Conservation (phyloP, 2,888 invertebrate species). For the Tiliacea aurago region DNA sequence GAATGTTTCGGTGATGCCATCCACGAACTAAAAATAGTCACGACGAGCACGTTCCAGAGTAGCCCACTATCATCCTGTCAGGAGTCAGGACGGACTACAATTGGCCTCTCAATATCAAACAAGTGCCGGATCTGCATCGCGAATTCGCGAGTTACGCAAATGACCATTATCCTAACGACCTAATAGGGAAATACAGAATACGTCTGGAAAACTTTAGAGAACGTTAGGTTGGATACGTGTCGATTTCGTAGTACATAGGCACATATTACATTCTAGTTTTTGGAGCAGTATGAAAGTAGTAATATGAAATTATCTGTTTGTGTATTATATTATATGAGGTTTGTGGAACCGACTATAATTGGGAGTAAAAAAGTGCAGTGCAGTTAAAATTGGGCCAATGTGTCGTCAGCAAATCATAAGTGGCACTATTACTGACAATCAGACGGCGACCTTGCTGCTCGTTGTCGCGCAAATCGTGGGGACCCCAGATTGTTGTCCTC, state of each 20-base stretch:
- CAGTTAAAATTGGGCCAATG: conserved; percentile 81
- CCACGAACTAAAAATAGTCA: conserved; percentile 85
- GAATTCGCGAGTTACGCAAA: conserved; percentile 68
- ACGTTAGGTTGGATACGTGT: conserved; percentile 1
- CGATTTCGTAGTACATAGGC: neutral
- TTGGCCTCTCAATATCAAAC: conserved; percentile 74
- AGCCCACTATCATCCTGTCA: conserved; percentile 83
- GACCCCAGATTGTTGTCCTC: conserved; percentile 88
- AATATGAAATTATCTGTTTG: neutral
- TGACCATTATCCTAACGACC: conserved; percentile 60
- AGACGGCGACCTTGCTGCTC: conserved; percentile 88
- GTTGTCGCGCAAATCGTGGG: conserved; percentile 88
- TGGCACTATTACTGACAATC: conserved; percentile 88
- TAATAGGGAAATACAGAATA: conserved; percentile 62
- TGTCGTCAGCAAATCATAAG: conserved; percentile 83
- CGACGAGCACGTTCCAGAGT: conserved; percentile 77
- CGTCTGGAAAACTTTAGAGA: conserved; percentile 41
- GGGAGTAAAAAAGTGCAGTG: conserved; percentile 70
- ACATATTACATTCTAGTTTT: neutral
- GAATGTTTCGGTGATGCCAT: conserved; percentile 83
- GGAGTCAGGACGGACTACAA: conserved; percentile 76
- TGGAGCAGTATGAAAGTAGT: neutral
- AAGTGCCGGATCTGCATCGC: conserved; percentile 67
- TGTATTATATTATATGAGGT: neutral
- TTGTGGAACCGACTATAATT: conserved; percentile 23